Base-by-base conservation (phyloP, 2,113 vertebrate species). In the Calidris pygmaea region DNA sequence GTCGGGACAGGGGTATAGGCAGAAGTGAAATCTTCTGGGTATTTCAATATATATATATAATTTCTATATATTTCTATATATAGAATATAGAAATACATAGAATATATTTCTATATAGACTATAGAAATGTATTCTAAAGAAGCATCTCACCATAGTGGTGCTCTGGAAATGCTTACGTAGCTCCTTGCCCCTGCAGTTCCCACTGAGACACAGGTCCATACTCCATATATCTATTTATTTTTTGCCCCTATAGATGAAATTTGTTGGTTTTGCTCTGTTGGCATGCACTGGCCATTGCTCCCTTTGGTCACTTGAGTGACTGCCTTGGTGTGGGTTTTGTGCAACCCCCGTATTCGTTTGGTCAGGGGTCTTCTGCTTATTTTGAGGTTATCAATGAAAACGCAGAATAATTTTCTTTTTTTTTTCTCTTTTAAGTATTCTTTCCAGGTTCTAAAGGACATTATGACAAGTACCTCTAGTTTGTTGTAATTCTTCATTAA, bases 111-210 rank as follows among this genome's bases (percentile, higher is more conserved):
- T 39, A 39, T 39, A 39, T 39, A 39, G 37, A 39, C 8, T 47
- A 47, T 47, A 47, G 45, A 47, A 47, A 47, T 47, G 21, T 47
- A 47, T 53, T 16, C 8, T 48, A 21, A 39, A 70, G 66, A 35
- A 34, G 9, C 3, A 3, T 7, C 27, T 65, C 59, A 26, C 21
- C 26, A 0, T 7, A 21, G 59, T 1, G 10, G 9, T 43, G n/a
- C 12, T 71, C 59, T 70, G 50, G 59, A 50, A 63, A 4, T 14
- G 10, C 4, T 66, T 12, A 1, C 3, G 1, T 7, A 14, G 34
- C 10, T 45, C 23, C 50, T 73, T 47, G 52, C 43, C 58, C 15
- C 48, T 85, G 21, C 53, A 5, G 17, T 41, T 79, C 37, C n/a
- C 30, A 2, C 20, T 12, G 32, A 35, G 67, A 14, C 50, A 48